These are phyloP conservation scores for Lichenostomus cassidix DNA, from an alignment of 2,113 vertebrate species.

Conservation along the genomic window DNA sequence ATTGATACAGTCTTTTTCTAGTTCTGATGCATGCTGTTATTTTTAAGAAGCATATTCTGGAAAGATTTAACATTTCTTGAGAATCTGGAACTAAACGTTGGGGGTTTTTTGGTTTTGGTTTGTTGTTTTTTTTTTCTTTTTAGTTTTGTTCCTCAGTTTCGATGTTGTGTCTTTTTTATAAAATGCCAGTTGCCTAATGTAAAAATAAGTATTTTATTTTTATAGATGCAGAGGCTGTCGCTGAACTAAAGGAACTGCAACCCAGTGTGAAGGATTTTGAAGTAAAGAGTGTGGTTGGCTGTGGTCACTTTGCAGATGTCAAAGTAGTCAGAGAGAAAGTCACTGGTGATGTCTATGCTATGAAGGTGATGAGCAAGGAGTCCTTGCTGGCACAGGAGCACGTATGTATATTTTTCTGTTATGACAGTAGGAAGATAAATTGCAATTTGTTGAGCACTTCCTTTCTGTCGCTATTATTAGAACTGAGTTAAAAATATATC, in stretches of 20 bases:
- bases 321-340: constrained; percentile 88
- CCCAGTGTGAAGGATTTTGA: constrained; percentile 88
- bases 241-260: constrained; percentile 86
- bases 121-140: neutral
- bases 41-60: constrained; percentile 32
- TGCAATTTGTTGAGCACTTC: neutral
- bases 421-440: neutral
- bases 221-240: constrained; percentile 84
- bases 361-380: constrained; percentile 93
- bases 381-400: constrained; percentile 81
- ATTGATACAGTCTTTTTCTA: constrained; percentile 66
- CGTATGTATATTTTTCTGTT: constrained; percentile 68
- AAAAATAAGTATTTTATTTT: constrained; percentile 37
- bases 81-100: constrained; percentile 5
- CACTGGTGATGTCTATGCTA: constrained; percentile 89
- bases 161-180: neutral
- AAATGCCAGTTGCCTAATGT: neutral
- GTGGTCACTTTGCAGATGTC: constrained; percentile 90
- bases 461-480: neutral
- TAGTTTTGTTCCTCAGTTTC: neutral
- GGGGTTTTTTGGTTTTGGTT: neutral
- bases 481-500: neutral
- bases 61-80: constrained; percentile 66
- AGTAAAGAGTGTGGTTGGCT: constrained; percentile 83
- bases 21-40: constrained; percentile 44